Base-by-base conservation (phyloP, 2,888 invertebrate genomes). In the Hyles lineata region DNA sequence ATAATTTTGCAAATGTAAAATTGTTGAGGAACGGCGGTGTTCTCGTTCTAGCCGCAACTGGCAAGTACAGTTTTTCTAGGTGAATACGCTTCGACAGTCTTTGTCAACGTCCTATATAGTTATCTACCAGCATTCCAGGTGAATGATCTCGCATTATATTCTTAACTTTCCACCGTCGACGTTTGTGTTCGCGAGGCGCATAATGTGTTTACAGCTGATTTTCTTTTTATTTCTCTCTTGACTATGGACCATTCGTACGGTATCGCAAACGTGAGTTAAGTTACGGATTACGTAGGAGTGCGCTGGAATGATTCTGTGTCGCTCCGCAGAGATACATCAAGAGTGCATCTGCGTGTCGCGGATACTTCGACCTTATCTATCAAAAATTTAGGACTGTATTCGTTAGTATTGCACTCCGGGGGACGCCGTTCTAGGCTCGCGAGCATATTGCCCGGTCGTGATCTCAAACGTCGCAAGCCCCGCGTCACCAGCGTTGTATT, bases 311-410 rank as follows among this genome's bases (percentile, higher is more conserved):
- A 86, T 88, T 83, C 82, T 83, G 79, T 83, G 80, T 83, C 85
- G 85, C 85, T 84, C 43, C 79, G 80, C 85, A 85, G 84, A 88
- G 80, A 83, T 80, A 87, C 82, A 86, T 87, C 87, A 86, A 88
- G 86, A 84, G 85, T 82, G 82, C 83, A 84, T 86, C 88, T 80
- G 81, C 76, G 80, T 80, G 85, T 83, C 87, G 89, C 79, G 81
- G 86, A 85, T 89, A 90, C 91, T 90, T 90, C 87, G 87, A 92
- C 92, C 92, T 88, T 92, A 92, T 89, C 87, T 85, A 90, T 92
- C 86, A 92, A 92, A 93, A 91, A 92, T 92, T 92, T 93, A 93
- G 90, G 88, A 86, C 88, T 90, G 93, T 90, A 93, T 93, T 93
- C 90, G 92, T 91, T 90, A 91, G 90, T 87, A 91, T 90, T 89